Base-by-base conservation (phyloP, 1,140 invertebrate species). In the Asobara japonica region DNA sequence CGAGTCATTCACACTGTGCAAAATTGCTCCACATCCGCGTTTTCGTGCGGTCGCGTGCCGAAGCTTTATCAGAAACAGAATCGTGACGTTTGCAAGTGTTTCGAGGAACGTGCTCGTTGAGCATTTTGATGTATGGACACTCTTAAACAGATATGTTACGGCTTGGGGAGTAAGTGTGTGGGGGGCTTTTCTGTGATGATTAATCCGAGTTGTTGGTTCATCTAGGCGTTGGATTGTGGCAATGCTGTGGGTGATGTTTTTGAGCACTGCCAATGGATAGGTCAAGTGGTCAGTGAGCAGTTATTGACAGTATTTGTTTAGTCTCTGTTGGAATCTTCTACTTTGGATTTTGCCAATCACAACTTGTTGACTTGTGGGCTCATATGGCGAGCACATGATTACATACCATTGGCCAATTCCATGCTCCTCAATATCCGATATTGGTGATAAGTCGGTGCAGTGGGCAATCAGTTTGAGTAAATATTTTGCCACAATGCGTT, bases 11-110 rank as follows among this genome's bases (percentile, higher is more conserved):
- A 51, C 45, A 16, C 45, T 16, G 45, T 51, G 18, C n/a, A 20
- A 16, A 20, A 51, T 51, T 51, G 45, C 20, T 51, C 20, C 8
- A 51, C 45, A 51, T 51, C 20, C 20, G n/a, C 45, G 45, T 56
- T 56, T 27, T 56, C 22, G 22, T 56, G 20, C 25, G 20, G 45
- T 56, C 51, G 51, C 22, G 51, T 56, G 51, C 22, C 51, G 51
- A 56, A 56, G 13, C 22, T 56, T 56, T 56, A 56, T 56, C 51
- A 56, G 51, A 25, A 56, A 56, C 7, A 51, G 45, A 11, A 56
- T 56, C 51, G 20, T 56, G 51, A 56, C 51, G 51, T 56, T 25
- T 56, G 6, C 51, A 13, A 56, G 51, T 56, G 51, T 56, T 56
- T 56, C 51, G 22, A 56, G 22, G n/a, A 56, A 56, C 51, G 51